Evolutionary conservation across 2,888 invertebrate species (phyloP).

Genomic region (Mellilla xanthometata): DNA sequence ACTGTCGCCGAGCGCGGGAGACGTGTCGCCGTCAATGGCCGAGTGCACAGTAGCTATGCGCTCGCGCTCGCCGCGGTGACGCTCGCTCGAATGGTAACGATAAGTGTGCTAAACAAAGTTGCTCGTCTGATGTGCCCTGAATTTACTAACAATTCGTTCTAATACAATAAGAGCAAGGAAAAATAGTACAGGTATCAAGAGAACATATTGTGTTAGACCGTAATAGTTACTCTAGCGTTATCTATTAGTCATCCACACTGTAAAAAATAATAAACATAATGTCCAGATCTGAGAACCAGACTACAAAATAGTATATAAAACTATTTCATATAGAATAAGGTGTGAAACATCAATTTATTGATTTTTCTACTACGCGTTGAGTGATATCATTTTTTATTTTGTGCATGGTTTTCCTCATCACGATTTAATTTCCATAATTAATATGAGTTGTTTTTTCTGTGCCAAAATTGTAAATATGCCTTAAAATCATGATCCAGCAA

Average conservation of each 20-base stretch:
- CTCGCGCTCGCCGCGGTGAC: conserved; percentile 56
- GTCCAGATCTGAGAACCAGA: no score
- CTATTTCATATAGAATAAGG: no score
- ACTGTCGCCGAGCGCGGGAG: conserved; percentile 35
- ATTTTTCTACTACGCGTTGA: no score
- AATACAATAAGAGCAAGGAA: no score
- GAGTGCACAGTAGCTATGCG: conserved; percentile 53
- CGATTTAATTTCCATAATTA: conserved; percentile 14
- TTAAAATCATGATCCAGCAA: not conserved
- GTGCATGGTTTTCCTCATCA: conserved; percentile 21
- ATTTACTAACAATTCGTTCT: no score
- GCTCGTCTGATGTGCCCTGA: not conserved
- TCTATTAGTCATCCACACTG: no score
- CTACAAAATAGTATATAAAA: no score
- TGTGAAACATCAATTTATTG: no score
- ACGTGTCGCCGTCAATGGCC: conserved; percentile 45
- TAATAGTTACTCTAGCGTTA: no score
- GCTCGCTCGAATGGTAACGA: conserved; percentile 60
- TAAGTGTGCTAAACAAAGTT: not conserved
- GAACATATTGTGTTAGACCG: no score
- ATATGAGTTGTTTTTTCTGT: conserved; percentile 7
- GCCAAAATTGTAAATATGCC: conserved; percentile 6
- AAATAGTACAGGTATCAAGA: no score
- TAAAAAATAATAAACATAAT: no score
- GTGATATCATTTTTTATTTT: conserved; percentile 1